Base-by-base conservation (phyloP, 2,113 vertebrate species). In the Amphiprion percula region DNA sequence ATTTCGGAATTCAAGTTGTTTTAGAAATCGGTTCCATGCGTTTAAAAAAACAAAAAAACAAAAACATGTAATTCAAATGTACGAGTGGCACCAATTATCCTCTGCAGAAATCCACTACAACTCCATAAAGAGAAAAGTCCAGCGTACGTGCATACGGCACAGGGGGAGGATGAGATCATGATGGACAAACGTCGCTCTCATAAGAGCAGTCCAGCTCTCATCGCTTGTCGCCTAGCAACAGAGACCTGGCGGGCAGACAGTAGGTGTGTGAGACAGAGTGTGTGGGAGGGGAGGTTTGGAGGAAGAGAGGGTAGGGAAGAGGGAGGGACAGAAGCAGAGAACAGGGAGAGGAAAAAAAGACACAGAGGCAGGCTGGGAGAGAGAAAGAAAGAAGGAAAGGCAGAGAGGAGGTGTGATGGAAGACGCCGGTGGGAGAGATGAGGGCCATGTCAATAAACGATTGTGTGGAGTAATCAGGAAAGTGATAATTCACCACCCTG, bases 181-280 rank as follows among this genome's bases (percentile, higher is more conserved):
- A 90, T 76, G 91, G 93, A 94, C 93, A 93, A 94, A 92, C 80
- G 91, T 91, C 87, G 85, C 91, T 92, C 87, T 91, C 91, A 90
- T 90, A 93, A 94, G 93, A 94, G 91, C 92, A 92, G 91, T 92
- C 89, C 93, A 91, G 88, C 66, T 59, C 87, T 92, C 90, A 79
- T 77, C 64, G 88, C 89, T 75, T 91, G 94, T 95, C 90, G 93
- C 94, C 87, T 94, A 95, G 94, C 95, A 95, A 95, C 95, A 94
- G 90, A 93, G 91, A 94, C 91, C 92, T 93, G 94, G 90, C 89
- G 80, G 91, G 92, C 92, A 94, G 93, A 94, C 93, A 84, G 93
- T 94, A 93, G 93, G 94, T 95, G 93, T 92, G 91, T 88, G 92
- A 92, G 93, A 91, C 78, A 56, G 77, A 87, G 85, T 53, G 92